Evolutionary conservation across 2,113 vertebrate genomes (phyloP).

Genomic region (Cygnus buccinator): DNA sequence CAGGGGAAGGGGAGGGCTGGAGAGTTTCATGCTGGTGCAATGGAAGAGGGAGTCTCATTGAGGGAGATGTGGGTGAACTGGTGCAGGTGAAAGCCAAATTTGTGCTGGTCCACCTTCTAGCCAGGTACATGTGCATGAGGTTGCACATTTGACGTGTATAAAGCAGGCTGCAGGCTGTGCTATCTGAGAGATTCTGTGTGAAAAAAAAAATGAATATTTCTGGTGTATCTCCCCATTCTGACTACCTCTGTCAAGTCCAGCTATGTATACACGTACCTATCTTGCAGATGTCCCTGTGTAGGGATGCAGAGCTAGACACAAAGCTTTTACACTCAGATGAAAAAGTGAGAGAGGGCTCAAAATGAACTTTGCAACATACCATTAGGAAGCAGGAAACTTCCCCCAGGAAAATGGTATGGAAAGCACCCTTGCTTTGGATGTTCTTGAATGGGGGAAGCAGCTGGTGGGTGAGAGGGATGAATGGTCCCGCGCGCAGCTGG

Average conservation of each 20-base stretch:
- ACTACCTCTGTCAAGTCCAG: not conserved
- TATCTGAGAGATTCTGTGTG: not conserved
- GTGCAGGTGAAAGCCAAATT: not conserved
- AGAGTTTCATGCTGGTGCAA: not conserved
- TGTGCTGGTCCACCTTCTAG: not conserved
- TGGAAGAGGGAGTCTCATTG: rapidly evolving
- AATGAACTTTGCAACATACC: not conserved
- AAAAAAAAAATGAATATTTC: not conserved
- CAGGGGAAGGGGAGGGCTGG: not conserved
- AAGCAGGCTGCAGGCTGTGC: not conserved
- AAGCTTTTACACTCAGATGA: not conserved
- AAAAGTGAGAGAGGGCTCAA: not conserved
- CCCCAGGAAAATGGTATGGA: not conserved
- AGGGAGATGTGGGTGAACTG: not conserved
- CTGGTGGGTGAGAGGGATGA: not conserved
- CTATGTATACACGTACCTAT: not conserved
- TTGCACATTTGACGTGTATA: not conserved
- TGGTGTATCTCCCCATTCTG: not conserved
- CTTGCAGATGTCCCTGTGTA: not conserved
- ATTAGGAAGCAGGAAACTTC: not conserved
- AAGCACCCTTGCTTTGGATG: not conserved
- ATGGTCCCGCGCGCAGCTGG: not conserved
- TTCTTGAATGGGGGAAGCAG: not conserved
- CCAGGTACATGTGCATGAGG: rapidly evolving
- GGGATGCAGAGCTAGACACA: not conserved